Evolutionary conservation across 1,140 invertebrate species (phyloP), one percentile per base, ranked within the genome.

Genomic region (Drosophila ananassae): DNA sequence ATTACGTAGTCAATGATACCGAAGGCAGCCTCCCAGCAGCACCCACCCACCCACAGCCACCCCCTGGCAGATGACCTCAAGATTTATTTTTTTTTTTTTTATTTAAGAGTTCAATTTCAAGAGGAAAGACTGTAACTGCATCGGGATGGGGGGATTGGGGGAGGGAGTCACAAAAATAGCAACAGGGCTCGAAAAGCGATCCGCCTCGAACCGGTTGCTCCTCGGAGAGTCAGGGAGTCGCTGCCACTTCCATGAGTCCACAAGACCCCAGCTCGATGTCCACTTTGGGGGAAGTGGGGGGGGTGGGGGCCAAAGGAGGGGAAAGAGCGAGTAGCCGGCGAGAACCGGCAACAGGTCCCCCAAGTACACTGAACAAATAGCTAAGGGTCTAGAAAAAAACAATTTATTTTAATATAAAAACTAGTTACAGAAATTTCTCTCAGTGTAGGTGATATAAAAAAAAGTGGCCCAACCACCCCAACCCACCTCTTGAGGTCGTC

Each of bases 401-500:
- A 17, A 17, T 17, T 17, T 0, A 17, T 17, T 17, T 17, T 17
- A 17, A 17, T 17, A 17, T 17, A 17, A 17, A 17, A 17, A 17
- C 17, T 17, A 17, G 17, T 17, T 17, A 17, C 17, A 17, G 25
- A 25, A 6, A 1, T 25, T 25, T 51, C 25, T 2, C 5, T 30
- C 34, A 10, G 66, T 71, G 64, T 51, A 66, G 39, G 48, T 34
- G 69, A 79, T 58, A 59, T 47, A 62, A 78, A 72, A 81, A 78
- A 72, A 68, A 47, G 78, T 87, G 82, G 87, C 82, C 75, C 74
- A 34, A 34, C 34, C 34, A 32, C 59, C 30, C 37, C 69, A 30
- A 17, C 34, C 74, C 82, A 6, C 81, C 78, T 60, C 78, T 85
- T 82, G 87, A 85, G 82, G 82, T 85, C 82, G 82, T 85, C 82